Conservation (phyloP, 2,888 invertebrate species). For the Flexamia atlantica region DNA sequence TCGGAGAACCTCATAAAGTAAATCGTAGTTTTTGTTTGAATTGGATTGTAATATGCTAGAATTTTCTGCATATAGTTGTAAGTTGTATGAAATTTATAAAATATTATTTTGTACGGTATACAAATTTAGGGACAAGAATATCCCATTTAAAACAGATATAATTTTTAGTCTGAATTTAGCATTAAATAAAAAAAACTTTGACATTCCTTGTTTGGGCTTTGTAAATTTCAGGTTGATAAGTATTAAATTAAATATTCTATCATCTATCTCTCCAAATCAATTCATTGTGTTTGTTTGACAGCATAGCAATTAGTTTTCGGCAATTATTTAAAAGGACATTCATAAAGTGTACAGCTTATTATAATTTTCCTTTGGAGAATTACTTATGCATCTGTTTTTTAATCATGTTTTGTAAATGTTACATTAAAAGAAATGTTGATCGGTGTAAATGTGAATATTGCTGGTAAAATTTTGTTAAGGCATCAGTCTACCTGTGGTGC, state of each 20-base stretch:
- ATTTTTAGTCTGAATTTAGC: slow-evolving; percentile 20
- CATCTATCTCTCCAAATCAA: background rate
- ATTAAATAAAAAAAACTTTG: slow-evolving; percentile 11
- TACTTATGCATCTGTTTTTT: background rate
- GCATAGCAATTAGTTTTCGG: background rate
- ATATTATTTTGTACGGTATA: slow-evolving; percentile 8
- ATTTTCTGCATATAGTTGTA: background rate
- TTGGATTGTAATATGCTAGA: background rate
- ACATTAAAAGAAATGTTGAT: slow-evolving; percentile 16
- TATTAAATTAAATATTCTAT: background rate
- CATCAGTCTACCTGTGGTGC: no score
- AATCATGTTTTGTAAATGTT: slow-evolving; percentile 25
- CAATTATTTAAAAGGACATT: background rate
- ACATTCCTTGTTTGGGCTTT: slow-evolving; percentile 26
- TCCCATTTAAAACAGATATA: background rate
- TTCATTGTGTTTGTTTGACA: background rate
- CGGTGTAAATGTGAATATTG: slow-evolving; percentile 26
- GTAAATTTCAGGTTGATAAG: background rate
- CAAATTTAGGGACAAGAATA: background rate
- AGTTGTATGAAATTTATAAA: background rate
- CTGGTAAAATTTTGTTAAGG: background rate
- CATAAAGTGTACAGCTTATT: slow-evolving; percentile 20
- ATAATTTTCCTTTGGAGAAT: slow-evolving; percentile 9
- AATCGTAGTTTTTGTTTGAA: background rate
- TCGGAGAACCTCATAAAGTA: slow-evolving; percentile 1